Evolutionary conservation across 2,113 vertebrate genomes (phyloP).

Genomic region (Panurus biarmicus): DNA sequence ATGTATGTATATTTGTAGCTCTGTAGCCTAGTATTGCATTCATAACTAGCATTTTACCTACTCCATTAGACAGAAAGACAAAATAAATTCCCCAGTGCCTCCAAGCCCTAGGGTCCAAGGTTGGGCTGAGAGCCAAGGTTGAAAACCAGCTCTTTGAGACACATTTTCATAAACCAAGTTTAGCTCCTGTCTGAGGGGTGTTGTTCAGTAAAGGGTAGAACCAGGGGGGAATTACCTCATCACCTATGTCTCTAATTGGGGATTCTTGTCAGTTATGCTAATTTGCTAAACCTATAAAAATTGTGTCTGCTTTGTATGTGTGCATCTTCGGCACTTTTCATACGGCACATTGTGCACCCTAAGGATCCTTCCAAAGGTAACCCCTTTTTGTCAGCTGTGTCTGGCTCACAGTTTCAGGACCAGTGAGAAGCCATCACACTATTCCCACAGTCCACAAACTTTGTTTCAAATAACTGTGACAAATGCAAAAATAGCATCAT

Average conservation of each 20-base stretch:
- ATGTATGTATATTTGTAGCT: not conserved
- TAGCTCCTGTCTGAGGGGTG: rapidly evolving
- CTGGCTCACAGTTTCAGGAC: not conserved
- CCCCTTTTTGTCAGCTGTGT: not conserved
- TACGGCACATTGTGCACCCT: rapidly evolving
- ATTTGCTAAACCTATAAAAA: not conserved
- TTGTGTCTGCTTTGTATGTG: not conserved
- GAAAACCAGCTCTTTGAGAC: not conserved
- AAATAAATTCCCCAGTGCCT: not conserved
- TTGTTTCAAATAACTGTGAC: not conserved
- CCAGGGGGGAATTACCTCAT: not conserved
- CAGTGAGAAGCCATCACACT: not conserved
- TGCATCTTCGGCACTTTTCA: not conserved
- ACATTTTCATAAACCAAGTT: not conserved
- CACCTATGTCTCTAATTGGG: not conserved
- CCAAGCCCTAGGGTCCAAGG: rapidly evolving
- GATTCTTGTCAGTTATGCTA: not conserved
- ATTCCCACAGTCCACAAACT: not conserved
- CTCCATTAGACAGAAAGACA: not conserved
- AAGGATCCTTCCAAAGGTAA: not conserved
- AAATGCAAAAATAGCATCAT: not conserved
- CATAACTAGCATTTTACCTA: not conserved
- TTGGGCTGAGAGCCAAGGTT: not conserved
- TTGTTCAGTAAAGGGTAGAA: not conserved
- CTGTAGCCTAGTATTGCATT: not conserved